These are phyloP conservation scores for Rhadina sibilatrix DNA, from an alignment of 2,113 vertebrate species.

Conservation along the genomic window DNA sequence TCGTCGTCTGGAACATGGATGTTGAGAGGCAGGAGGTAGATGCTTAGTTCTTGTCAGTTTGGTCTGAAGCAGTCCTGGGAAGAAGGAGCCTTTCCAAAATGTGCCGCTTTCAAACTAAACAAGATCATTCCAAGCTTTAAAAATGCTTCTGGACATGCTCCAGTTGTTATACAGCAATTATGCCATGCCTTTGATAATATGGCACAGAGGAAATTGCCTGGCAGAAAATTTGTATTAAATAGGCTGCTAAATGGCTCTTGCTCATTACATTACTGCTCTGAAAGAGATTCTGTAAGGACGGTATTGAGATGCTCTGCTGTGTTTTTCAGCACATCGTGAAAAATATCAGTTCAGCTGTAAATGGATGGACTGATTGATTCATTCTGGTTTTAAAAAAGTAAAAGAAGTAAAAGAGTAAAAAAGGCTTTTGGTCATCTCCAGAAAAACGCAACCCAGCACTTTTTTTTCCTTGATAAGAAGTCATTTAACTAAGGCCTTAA, in stretches of 20 bases:
- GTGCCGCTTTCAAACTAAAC: not conserved
- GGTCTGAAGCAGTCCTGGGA: not conserved
- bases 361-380: not conserved
- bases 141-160: not conserved
- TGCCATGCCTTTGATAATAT: not conserved
- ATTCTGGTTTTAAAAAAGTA: not conserved
- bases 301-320: not conserved
- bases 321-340: not conserved
- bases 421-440: not conserved
- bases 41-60: not conserved
- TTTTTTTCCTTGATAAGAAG: not conserved
- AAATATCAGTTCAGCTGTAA: not conserved
- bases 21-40: slow-evolving; percentile 94
- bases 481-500: not conserved
- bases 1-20: slow-evolving; percentile 99
- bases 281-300: not conserved
- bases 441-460: not conserved
- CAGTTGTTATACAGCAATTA: not conserved
- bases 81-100: not conserved
- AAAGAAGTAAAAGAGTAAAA: not conserved
- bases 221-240: not conserved
- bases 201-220: not conserved
- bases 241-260: not conserved
- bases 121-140: not conserved
- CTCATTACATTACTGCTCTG: not conserved